These are phyloP conservation scores for Drosophila ercepeae DNA, from an alignment of 1,140 invertebrate genomes.

Conservation along the genomic window DNA sequence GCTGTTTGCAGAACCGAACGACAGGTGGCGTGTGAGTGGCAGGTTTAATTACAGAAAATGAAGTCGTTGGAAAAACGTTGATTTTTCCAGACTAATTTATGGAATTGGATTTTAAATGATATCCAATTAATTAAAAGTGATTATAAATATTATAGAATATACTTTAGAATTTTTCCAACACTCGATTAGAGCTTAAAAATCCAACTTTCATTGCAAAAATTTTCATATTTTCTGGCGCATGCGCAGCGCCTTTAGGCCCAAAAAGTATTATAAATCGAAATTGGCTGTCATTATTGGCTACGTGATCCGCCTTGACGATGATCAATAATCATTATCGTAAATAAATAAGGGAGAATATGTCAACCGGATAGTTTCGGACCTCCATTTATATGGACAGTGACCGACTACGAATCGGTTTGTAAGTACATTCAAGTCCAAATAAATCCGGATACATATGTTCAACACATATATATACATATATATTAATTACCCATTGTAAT, in stretches of 20 bases:
- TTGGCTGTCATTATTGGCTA: slow-evolving; percentile 26
- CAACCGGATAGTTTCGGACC: slow-evolving; percentile 8
- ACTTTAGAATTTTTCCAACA: too few species aligned
- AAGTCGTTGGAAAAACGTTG: background rate
- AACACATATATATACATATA: background rate
- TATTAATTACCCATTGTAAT: slow-evolving; percentile 15
- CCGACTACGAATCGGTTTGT: slow-evolving; percentile 8
- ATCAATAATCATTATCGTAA: background rate
- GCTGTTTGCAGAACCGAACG: background rate
- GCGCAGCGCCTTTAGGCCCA: slow-evolving; percentile 45
- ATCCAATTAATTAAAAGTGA: background rate
- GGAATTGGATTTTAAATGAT: background rate
- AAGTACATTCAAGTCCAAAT: background rate
- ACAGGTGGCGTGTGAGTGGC: slow-evolving; percentile 35
- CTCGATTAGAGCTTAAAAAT: too few species aligned
- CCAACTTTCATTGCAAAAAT: too few species aligned
- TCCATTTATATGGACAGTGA: slow-evolving; percentile 4
- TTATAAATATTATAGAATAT: too few species aligned
- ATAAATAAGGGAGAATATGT: background rate
- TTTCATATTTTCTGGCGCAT: slow-evolving; percentile 49
- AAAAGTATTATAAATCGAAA: slow-evolving; percentile 11
- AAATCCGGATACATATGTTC: slow-evolving; percentile 6
- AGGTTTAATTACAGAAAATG: slow-evolving; percentile 17
- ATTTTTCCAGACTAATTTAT: background rate
- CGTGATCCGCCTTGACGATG: slow-evolving; percentile 19